Evolutionary conservation across 2,113 vertebrate species (phyloP).

Genomic region (Microcebus tavaratra): DNA sequence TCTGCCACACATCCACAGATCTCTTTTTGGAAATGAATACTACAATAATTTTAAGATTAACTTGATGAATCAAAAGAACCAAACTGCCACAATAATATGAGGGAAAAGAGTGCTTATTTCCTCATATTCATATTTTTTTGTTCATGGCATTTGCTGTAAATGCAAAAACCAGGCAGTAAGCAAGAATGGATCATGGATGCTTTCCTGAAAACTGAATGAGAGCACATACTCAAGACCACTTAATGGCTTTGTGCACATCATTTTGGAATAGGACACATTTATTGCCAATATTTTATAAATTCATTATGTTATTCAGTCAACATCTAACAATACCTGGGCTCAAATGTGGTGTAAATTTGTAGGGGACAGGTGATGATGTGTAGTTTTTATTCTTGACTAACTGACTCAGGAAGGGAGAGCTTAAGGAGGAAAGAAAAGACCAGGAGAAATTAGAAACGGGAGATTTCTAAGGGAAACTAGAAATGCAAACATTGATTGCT

Average conservation of each 20-base stretch:
- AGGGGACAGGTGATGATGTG: background rate
- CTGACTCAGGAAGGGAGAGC: background rate
- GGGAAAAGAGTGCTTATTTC: background rate
- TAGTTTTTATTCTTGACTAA: background rate
- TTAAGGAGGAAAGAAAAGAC: background rate
- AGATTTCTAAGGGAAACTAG: background rate
- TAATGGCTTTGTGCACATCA: background rate
- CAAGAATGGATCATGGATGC: background rate
- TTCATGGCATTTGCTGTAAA: background rate
- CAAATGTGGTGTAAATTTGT: background rate
- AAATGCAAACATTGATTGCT: background rate
- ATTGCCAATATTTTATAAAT: background rate
- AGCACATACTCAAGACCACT: background rate
- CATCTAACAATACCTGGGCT: background rate
- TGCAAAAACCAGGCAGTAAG: background rate
- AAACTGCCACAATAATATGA: background rate
- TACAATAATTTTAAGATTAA: constrained; percentile 50
- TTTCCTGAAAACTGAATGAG: background rate
- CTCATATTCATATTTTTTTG: background rate
- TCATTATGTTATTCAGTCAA: background rate
- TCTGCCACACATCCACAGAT: background rate
- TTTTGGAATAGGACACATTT: background rate
- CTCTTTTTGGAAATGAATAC: constrained; percentile 16
- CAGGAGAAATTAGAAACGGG: background rate
- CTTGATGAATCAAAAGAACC: constrained; percentile 60